phyloP scores from a whole-genome alignment of 2,797 vertebrate species.

The Perodicticus potto region DNA sequence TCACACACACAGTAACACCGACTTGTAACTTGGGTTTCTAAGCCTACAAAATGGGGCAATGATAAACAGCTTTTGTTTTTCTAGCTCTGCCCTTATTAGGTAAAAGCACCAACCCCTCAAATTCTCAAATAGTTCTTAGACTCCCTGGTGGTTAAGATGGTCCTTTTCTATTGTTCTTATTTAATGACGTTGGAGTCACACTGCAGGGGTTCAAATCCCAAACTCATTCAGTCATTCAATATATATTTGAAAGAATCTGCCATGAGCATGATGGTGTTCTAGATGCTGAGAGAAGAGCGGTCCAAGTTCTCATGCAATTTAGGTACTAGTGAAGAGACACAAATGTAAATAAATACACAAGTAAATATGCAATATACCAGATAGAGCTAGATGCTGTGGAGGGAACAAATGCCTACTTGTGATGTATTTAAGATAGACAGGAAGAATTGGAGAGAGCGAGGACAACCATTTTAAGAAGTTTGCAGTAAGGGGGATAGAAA shows the following conservation, averaged over 20 bases:
- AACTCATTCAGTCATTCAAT: background rate
- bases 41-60: background rate
- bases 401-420: background rate
- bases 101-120: background rate
- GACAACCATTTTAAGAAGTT: background rate
- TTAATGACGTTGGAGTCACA: background rate
- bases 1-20: background rate
- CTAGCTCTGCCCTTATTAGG: conserved; percentile 26
- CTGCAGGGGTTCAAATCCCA: background rate
- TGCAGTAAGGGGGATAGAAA: background rate
- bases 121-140: background rate
- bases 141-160: background rate
- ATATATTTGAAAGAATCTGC: background rate
- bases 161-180: background rate
- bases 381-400: background rate
- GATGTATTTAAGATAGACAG: background rate
- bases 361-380: background rate
- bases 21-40: background rate
- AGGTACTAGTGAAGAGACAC: background rate
- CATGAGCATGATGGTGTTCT: background rate
- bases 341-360: conserved; percentile 30
- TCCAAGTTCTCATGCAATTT: background rate
- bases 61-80: conserved; percentile 43
- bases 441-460: background rate
- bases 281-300: background rate